phyloP scores from a whole-genome alignment of 1,140 invertebrate species.

The Doryteuthis pealeii region DNA sequence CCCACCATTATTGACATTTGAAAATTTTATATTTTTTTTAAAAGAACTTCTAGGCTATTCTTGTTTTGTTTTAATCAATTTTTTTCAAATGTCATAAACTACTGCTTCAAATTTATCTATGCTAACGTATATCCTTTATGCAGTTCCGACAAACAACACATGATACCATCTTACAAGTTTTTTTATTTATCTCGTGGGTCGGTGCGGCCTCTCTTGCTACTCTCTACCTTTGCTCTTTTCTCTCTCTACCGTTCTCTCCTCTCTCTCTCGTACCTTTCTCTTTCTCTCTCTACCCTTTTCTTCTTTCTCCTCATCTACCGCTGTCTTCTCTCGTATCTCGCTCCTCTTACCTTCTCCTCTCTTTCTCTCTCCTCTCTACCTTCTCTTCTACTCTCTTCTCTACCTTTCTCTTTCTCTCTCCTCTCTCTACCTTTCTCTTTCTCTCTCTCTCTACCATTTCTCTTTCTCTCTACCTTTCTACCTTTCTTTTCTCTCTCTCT shows the following conservation, averaged over 20 bases:
- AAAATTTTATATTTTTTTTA: too few species aligned
- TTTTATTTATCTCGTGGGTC: too few species aligned
- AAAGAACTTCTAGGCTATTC: too few species aligned
- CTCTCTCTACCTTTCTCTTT: neutral
- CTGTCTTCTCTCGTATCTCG: conserved; percentile 11
- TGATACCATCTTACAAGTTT: too few species aligned
- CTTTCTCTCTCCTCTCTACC: neutral
- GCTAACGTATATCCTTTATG: too few species aligned
- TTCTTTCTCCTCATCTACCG: neutral
- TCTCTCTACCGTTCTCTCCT: neutral
- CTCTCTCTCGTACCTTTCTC: conserved; percentile 8
- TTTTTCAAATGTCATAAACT: too few species aligned
- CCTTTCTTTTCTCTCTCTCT: neutral
- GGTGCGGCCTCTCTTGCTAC: conserved; percentile 12
- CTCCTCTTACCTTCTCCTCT: conserved; percentile 5
- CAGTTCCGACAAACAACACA: too few species aligned
- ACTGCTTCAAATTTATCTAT: too few species aligned
- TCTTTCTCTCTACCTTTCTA: neutral
- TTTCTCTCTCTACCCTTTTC: neutral
- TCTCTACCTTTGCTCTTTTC: conserved; percentile 9
- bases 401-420: neutral
- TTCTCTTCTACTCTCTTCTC: neutral
- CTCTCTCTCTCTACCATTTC: neutral
- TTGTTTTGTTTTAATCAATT: too few species aligned
- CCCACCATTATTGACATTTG: too few species aligned